These are phyloP conservation scores for Podotricha telesiphe DNA, from an alignment of 2,888 invertebrate genomes.

Conservation along the genomic window DNA sequence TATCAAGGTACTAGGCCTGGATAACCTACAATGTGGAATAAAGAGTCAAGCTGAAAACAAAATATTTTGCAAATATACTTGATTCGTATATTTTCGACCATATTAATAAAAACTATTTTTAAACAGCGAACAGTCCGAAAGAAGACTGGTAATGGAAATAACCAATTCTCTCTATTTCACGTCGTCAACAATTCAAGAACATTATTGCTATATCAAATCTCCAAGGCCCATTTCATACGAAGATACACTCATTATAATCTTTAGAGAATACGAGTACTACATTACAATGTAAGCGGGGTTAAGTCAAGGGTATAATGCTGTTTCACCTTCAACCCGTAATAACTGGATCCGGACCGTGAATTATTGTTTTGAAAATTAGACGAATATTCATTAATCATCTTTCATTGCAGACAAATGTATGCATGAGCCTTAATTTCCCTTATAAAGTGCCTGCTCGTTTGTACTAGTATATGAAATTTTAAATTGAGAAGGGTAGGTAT, in stretches of 20 bases:
- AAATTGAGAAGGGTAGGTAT: background rate
- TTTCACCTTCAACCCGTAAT: slow-evolving; percentile 48
- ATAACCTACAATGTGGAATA: too few relatives aligned
- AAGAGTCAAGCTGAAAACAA: too few relatives aligned
- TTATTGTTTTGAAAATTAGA: slow-evolving; percentile 56
- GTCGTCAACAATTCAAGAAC: slow-evolving; percentile 19
- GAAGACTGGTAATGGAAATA: slow-evolving; percentile 14
- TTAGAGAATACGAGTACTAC: slow-evolving; percentile 38
- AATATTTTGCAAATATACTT: background rate
- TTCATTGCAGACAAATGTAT: slow-evolving; percentile 26
- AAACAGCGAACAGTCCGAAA: background rate
- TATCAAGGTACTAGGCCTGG: too few relatives aligned
- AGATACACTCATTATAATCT: slow-evolving; percentile 31
- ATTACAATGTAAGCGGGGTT: slow-evolving; percentile 37
- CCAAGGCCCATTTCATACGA: slow-evolving; percentile 35
- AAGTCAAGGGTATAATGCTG: slow-evolving; percentile 39
- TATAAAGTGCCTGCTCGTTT: background rate
- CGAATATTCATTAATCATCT: slow-evolving; percentile 46
- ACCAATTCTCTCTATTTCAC: slow-evolving; percentile 27
- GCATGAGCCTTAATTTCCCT: background rate
- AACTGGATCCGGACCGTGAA: slow-evolving; percentile 47
- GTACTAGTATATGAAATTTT: background rate
- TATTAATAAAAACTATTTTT: background rate
- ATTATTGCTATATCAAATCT: slow-evolving; percentile 34
- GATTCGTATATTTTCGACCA: too few relatives aligned